Percentiles rank a stretch among this genome's conserved stretches.
Conservation (phyloP, 2,888 invertebrate species). For the Ormyrus thymus region DNA sequence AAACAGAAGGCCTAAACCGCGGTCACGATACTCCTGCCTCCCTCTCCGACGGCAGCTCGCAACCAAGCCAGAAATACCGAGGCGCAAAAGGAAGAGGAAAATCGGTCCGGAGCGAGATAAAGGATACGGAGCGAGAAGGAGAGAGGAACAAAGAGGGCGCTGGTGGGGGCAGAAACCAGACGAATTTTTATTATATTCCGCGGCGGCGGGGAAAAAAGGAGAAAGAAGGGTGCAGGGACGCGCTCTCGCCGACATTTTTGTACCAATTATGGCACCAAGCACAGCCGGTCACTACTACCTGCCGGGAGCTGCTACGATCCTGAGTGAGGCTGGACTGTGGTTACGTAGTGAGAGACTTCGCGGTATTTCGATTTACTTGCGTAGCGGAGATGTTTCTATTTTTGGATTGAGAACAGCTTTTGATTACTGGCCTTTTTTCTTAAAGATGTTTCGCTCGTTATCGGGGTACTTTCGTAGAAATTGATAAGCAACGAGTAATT, state of each 20-base stretch:
- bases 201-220: slow-evolving; percentile 24
- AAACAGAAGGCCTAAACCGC: slow-evolving; percentile 51
- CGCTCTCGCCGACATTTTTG: slow-evolving; percentile 58
- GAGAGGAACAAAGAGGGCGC: slow-evolving; percentile 14
- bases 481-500: no score
- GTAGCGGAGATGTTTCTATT: no score
- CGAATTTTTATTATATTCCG: slow-evolving; percentile 64
- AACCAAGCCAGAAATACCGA: slow-evolving; percentile 10
- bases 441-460: no score
- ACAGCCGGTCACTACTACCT: slow-evolving; percentile 9
- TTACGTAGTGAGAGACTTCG: no score
- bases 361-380: no score
- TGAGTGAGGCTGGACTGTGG: no score
- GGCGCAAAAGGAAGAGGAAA: slow-evolving; percentile 41
- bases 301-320: no score
- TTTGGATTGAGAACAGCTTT: no score
- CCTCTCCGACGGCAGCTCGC: not conserved
- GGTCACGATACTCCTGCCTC: not conserved
- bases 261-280: slow-evolving; percentile 59
- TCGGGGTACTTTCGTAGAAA: no score
- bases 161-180: slow-evolving; percentile 61
- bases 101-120: slow-evolving; percentile 46
- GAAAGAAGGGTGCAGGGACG: slow-evolving; percentile 45
- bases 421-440: no score
- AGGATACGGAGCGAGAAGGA: slow-evolving; percentile 36